phyloP scores from a whole-genome alignment of 2,113 vertebrate species.

The Platichthys stellatus region DNA sequence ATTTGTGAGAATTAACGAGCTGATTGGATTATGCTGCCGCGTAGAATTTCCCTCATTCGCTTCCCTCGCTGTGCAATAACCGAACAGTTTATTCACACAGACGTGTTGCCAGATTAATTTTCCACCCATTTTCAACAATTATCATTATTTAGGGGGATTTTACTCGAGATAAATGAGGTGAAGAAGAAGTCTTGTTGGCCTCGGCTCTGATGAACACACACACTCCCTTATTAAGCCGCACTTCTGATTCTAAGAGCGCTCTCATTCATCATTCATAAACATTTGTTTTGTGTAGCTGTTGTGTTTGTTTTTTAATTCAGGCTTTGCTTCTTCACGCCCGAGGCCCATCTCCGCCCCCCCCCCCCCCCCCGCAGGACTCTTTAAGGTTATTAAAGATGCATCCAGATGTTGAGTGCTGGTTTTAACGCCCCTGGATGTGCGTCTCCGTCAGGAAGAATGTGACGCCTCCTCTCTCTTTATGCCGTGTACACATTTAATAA shows the following conservation, averaged over 20 bases:
- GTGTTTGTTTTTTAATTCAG: slow-evolving; percentile 37
- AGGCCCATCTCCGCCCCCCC: slow-evolving; percentile 40
- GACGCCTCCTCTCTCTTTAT: slow-evolving; percentile 30
- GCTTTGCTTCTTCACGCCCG: slow-evolving; percentile 20
- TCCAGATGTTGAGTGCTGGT: not conserved
- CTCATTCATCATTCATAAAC: slow-evolving; percentile 71
- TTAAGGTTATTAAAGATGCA: slow-evolving; percentile 57
- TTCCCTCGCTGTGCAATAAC: slow-evolving; percentile 62
- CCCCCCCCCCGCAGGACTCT: slow-evolving; percentile 26
- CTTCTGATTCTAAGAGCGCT: slow-evolving; percentile 51
- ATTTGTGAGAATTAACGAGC: slow-evolving; percentile 63
- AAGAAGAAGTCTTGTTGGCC: slow-evolving; percentile 49
- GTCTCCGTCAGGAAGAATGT: slow-evolving; percentile 29
- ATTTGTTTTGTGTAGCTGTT: slow-evolving; percentile 61
- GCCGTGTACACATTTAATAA: slow-evolving; percentile 30
- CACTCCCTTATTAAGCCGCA: slow-evolving; percentile 57
- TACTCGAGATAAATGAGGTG: slow-evolving; percentile 64
- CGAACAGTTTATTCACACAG: slow-evolving; percentile 67
- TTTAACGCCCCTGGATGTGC: slow-evolving; percentile 36
- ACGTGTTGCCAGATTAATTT: slow-evolving; percentile 74
- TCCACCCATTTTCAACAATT: slow-evolving; percentile 74
- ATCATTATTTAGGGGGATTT: slow-evolving; percentile 54
- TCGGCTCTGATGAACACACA: slow-evolving; percentile 54
- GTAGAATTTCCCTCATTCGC: slow-evolving; percentile 54
- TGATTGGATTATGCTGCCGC: slow-evolving; percentile 69